Evolutionary conservation across 2,888 invertebrate genomes (phyloP).

Genomic region (Drosophila formosana): DNA sequence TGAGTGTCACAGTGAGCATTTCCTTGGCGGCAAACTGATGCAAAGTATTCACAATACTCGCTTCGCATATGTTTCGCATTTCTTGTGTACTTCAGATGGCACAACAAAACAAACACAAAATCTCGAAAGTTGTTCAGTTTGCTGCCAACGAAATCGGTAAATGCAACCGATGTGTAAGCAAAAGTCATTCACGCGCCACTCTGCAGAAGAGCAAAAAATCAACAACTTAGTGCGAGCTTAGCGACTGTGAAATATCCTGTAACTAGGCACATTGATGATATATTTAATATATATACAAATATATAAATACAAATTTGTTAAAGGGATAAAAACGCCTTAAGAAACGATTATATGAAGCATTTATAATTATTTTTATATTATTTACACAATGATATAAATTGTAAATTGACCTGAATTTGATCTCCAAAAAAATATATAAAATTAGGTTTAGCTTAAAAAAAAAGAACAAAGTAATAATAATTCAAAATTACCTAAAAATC

Average conservation of each 20-base stretch:
- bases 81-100: slow-evolving; percentile 7
- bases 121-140: slow-evolving; percentile 10
- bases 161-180: slow-evolving; percentile 14
- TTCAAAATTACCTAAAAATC: too few relatives aligned
- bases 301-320: too few relatives aligned
- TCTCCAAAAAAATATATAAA: too few relatives aligned
- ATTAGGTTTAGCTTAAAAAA: too few relatives aligned
- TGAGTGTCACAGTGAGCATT: background rate
- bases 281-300: too few relatives aligned
- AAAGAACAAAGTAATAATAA: too few relatives aligned
- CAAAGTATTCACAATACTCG: background rate
- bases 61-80: background rate
- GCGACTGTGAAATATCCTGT: slow-evolving; percentile 1
- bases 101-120: slow-evolving; percentile 10
- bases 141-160: slow-evolving; percentile 15
- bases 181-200: slow-evolving; percentile 11
- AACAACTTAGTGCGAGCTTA: background rate
- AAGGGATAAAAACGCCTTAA: too few relatives aligned
- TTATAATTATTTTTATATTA: too few relatives aligned
- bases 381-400: too few relatives aligned
- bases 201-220: background rate
- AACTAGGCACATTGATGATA: background rate
- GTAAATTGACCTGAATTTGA: too few relatives aligned
- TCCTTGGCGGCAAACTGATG: background rate
- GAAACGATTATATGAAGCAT: too few relatives aligned